Conservation (phyloP, 1,140 invertebrate species). For the Halyomorpha halys region DNA sequence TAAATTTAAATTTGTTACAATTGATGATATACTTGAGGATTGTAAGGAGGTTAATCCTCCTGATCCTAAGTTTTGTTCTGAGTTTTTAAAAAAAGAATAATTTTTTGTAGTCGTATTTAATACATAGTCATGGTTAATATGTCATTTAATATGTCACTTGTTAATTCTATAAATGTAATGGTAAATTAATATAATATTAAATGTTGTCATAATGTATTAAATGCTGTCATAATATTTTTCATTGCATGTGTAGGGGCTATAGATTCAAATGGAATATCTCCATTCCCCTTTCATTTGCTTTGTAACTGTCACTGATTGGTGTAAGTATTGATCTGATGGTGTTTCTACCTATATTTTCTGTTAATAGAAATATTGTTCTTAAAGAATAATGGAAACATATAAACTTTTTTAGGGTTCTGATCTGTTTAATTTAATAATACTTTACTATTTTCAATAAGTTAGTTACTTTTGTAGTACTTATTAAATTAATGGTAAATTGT, state of each 20-base stretch:
- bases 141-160: too few relatives aligned
- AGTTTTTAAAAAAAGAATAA: constrained; percentile 32
- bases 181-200: too few relatives aligned
- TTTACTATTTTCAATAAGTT: too few relatives aligned
- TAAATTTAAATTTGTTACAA: constrained; percentile 23
- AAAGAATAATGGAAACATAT: too few relatives aligned
- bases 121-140: background rate
- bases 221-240: too few relatives aligned
- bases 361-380: background rate
- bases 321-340: constrained; percentile 6
- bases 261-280: background rate
- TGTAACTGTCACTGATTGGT: constrained; percentile 17
- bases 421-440: too few relatives aligned
- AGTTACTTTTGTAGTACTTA: too few relatives aligned
- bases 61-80: constrained; percentile 30
- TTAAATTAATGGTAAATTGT: too few relatives aligned
- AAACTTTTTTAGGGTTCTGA: too few relatives aligned
- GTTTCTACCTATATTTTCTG: background rate
- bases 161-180: too few relatives aligned
- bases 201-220: too few relatives aligned
- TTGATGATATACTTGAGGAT: constrained; percentile 33
- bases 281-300: constrained; percentile 12
- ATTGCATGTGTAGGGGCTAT: too few relatives aligned
- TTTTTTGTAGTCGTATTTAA: background rate
- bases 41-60: constrained; percentile 29